These are phyloP conservation scores for Amorpha juglandis DNA, from an alignment of 2,888 invertebrate genomes.

Conservation along the genomic window DNA sequence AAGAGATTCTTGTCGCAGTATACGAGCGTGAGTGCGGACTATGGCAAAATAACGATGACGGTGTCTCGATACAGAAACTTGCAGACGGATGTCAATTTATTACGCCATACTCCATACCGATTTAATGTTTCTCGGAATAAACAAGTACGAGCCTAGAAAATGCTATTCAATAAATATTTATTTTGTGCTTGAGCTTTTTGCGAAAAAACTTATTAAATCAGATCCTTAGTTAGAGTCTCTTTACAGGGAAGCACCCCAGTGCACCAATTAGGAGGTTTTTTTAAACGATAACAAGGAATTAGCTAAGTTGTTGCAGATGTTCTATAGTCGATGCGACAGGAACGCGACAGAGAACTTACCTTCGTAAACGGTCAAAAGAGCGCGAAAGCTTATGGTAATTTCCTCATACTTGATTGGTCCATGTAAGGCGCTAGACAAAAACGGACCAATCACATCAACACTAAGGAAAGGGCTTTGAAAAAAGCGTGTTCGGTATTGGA, in stretches of 20 bases:
- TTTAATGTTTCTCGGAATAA: constrained; percentile 15
- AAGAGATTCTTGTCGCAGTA: too few species aligned
- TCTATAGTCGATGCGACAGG: too few species aligned
- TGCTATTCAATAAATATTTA: constrained; percentile 16
- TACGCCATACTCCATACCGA: constrained; percentile 22
- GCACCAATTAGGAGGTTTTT: background rate
- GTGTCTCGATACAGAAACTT: constrained; percentile 10
- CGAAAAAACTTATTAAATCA: background rate
- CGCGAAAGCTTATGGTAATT: too few species aligned
- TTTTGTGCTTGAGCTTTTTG: background rate
- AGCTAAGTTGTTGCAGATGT: too few species aligned
- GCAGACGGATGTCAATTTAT: constrained; percentile 22
- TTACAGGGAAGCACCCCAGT: background rate
- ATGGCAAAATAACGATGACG: constrained; percentile 20
- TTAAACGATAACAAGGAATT: background rate
- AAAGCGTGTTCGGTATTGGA: too few species aligned
- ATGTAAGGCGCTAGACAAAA: too few species aligned
- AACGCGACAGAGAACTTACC: too few species aligned
- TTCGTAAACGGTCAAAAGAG: too few species aligned
- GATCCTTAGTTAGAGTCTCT: background rate
- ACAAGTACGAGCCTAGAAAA: constrained; percentile 5
- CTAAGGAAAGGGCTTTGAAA: too few species aligned
- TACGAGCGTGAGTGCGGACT: background rate
- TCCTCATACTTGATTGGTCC: too few species aligned
- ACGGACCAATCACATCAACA: too few species aligned